Base-by-base conservation (phyloP, 2,113 vertebrate genomes). In the Aegithalos caudatus region DNA sequence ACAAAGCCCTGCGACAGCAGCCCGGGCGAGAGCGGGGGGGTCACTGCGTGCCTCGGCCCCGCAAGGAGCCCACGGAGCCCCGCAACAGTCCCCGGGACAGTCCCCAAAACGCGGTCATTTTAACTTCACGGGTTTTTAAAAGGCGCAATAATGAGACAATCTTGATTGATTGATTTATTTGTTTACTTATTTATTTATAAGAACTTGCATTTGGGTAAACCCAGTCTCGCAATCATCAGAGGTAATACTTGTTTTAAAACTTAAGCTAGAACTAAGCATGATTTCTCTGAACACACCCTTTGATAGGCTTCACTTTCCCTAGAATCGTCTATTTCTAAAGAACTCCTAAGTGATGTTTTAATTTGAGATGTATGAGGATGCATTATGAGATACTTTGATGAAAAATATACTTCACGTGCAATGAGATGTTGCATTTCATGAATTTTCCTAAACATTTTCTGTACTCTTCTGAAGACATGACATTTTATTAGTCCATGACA, bases 1-100 rank as follows among this genome's bases (percentile, higher is more conserved):
- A 97, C 96, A 97, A 98, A 98, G 98, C 62, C 97, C 97, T 96
- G 98, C 97, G 97, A 97, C 95, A 90, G 97, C 93, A 78, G 77
- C 90, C 9, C 76, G 77, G 8, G 35, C 31, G 7, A 42, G 14
- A 35, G 53, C 18, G 97, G 98, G 98, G 98, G 97, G 98, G 97
- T 93, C 95, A 18, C 85, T 97, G 98, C 84, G 96, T 72, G 73
- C 83, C 60, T 80, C 19, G 62, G 33, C 47, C 61, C n/a, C 40
- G 9, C 38, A 3, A 14, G 70, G 54, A 89, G 61, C 28, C 11
- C 78, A 8, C 24, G 16, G 53, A 53, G 87, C 54, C 29, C 50
- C 11, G 28, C 40, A 22, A 77, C 54, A 20, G 47, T 61, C 48
- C 87, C 94, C 83, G 27, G 38, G 56, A 73, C 56, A 17, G 48